Base-by-base conservation (phyloP, 2,888 invertebrate species). In the Kuschelorhynchus macadamiae region DNA sequence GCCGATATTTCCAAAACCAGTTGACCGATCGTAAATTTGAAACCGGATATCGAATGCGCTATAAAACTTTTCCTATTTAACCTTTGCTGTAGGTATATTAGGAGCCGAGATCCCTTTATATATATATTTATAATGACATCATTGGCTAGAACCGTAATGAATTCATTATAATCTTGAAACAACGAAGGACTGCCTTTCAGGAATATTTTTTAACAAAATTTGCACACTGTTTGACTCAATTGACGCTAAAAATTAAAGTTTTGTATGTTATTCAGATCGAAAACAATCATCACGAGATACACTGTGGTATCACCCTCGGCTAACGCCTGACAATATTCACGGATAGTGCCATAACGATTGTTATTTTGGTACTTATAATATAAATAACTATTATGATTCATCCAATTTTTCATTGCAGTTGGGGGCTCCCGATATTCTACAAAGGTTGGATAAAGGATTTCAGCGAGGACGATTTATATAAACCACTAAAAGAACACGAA, bases 381-480 rank as follows among this genome's bases (percentile, higher is more conserved):
- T 36, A 11, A 12, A 36, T n/a, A 36, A 36, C 36, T 36, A 36
- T 25, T 25, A 5, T 25, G 25, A 25, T n/a, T n/a, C n/a, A n/a
- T n/a, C n/a, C n/a, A n/a, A n/a, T 4, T 11, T 20, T 16, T 68
- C 63, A n/a, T 73, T 76, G 57, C 75, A 87, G 87, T 78, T 88
- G 87, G 86, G 81, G 86, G 4, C 78, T 85, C 50, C 85, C 85
- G 9, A 75, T 86, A 30, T 86, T 87, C 74, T 78, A 81, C 39
- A 83, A 85, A 75, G 87, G 87, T 3, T 81, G 80, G 71, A 82
- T 79, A 62, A 82, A 83, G 63, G 86, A 86, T 66, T 78, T 87
- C 47, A 83, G 82, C 64, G 83, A 85, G 61, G 81, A 83, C 36
- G 88, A 88, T 76, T 79, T 88, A 8, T 86, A 84, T 72, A 81